These are phyloP conservation scores for Panagrolaimus sp. DNA, from an alignment of 1,140 invertebrate genomes.

Conservation along the genomic window DNA sequence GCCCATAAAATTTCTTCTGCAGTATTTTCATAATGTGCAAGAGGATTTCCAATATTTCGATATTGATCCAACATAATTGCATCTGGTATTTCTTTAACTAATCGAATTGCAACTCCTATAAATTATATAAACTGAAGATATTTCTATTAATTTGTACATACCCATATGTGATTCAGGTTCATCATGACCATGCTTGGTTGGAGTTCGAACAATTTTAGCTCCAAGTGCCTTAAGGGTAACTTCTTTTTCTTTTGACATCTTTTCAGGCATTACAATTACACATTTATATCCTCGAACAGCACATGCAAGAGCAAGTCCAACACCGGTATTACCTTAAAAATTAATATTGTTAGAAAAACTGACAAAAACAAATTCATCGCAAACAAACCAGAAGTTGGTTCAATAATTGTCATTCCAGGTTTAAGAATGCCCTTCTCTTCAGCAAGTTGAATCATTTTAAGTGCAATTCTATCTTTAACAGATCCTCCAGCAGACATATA, in stretches of 20 bases:
- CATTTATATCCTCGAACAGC: conserved; percentile 92
- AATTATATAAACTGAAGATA: no score
- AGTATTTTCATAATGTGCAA: conserved; percentile 87
- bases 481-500: conserved; percentile 94
- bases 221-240: conserved; percentile 73
- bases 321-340: conserved; percentile 66
- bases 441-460: conserved; percentile 88
- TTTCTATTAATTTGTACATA: neutral
- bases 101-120: conserved; percentile 70
- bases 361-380: conserved; percentile 68
- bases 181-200: conserved; percentile 81
- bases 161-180: conserved; percentile 83
- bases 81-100: conserved; percentile 81
- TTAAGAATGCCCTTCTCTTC: conserved; percentile 77
- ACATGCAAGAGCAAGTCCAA: conserved; percentile 86
- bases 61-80: conserved; percentile 92
- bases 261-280: conserved; percentile 96
- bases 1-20: conserved; percentile 79
- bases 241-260: conserved; percentile 96
- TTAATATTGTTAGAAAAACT: conserved; percentile 3
- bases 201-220: conserved; percentile 88
- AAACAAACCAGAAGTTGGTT: conserved; percentile 74
- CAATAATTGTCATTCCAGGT: conserved; percentile 83
- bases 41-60: conserved; percentile 77
- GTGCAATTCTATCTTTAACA: conserved; percentile 89